Evolutionary conservation across 2,797 vertebrate genomes (phyloP).

Genomic region (Neoniphon sammara): DNA sequence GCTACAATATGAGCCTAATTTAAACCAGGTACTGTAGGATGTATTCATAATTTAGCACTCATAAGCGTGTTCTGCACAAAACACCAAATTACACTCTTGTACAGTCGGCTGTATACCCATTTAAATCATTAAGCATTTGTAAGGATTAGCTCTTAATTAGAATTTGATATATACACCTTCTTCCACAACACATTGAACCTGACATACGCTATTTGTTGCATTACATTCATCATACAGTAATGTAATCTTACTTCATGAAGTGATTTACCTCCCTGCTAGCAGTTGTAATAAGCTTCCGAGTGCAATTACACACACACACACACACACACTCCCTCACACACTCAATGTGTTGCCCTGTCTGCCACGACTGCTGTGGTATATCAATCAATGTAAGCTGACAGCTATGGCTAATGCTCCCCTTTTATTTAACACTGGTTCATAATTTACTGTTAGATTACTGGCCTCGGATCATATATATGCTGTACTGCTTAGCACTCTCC

Average conservation of each 20-base stretch:
- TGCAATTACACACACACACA: slow-evolving; percentile 49
- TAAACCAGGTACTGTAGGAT: slow-evolving; percentile 25
- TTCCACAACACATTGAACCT: slow-evolving; percentile 30
- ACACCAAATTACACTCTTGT: slow-evolving; percentile 18
- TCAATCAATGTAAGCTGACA: slow-evolving; percentile 75
- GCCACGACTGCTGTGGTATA: slow-evolving; percentile 64
- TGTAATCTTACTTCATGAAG: slow-evolving; percentile 68
- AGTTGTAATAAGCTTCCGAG: slow-evolving; percentile 69
- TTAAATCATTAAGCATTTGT: slow-evolving; percentile 48
- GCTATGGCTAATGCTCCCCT: slow-evolving; percentile 71
- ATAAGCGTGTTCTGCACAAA: neutral
- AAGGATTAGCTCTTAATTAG: slow-evolving; percentile 59
- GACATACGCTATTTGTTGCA: slow-evolving; percentile 46
- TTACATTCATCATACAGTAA: slow-evolving; percentile 65
- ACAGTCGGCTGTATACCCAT: slow-evolving; percentile 28
- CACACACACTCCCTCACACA: slow-evolving; percentile 45
- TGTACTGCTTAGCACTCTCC: slow-evolving; percentile 33
- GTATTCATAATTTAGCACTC: slow-evolving; percentile 19
- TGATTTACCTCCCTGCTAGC: slow-evolving; percentile 76
- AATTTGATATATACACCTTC: slow-evolving; percentile 50
- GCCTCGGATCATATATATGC: slow-evolving; percentile 54
- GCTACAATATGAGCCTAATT: slow-evolving; percentile 29
- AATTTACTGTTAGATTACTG: slow-evolving; percentile 63
- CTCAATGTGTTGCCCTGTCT: slow-evolving; percentile 73
- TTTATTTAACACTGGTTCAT: slow-evolving; percentile 72